Evolutionary conservation across 64 coral and sea anemone species (phyloP), one percentile per base, ranked within the genome.

Genomic region (Actinia tenebrosa): DNA sequence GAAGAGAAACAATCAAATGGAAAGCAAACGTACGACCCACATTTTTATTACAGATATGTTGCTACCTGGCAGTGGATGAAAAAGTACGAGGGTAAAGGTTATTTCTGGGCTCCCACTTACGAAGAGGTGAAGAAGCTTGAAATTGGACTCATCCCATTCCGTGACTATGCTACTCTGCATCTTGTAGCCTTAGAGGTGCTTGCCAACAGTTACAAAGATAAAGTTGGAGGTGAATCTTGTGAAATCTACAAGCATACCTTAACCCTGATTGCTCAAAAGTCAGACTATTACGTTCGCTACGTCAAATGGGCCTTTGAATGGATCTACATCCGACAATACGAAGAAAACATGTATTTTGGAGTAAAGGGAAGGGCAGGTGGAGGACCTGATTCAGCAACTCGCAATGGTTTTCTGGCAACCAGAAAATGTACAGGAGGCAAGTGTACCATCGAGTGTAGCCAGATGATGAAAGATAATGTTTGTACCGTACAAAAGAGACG

Each of bases 221-320:
- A 75, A 30, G 20, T 9, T 23, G n/a, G n/a, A 26, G 11, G 15
- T 27, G 7, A 45, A 10, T 37, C 27, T 16, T 81, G 79, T 20
- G 79, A 5, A 7, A 10, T 1, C 44, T 81, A 81, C 45, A 53
- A 81, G 79, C 16, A 53, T 20, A 50, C 45, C 79, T 20, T 81
- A 14, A 3, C 44, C 5, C 14, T 20, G 27, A 20, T 81, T 44
- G 17, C 20, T 6, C 2, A n/a, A 8, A 53, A 45, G 10, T 17
- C 79, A 20, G 79, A 81, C 10, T 53, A 37, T 52, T 81, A 81
- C 22, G 13, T 22, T 52, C 79, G 79, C 3, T 81, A 81, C 18
- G 79, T 53, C 22, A 81, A 37, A 53, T 81, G 79, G 79, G 43
- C 79, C 43, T 81, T 19, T 53, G 79, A 81, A 23, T 81, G 79